Base-by-base conservation (phyloP, 2,113 vertebrate genomes). In the Pterocles burchelli region DNA sequence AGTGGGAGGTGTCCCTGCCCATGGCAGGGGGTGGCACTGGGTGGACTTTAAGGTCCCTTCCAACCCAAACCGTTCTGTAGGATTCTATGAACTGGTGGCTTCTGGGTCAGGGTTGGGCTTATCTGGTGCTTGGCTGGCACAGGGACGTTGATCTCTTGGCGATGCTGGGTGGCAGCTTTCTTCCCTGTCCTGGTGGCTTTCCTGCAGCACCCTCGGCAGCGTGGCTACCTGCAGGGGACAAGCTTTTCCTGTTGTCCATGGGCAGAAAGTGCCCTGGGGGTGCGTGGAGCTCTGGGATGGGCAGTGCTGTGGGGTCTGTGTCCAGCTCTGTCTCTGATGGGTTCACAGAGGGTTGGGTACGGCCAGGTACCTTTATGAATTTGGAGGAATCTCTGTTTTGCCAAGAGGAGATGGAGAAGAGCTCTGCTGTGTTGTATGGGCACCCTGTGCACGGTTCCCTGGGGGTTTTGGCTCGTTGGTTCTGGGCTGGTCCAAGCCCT, bases 71-170 rank as follows among this genome's bases (percentile, higher is more conserved):
- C 38, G 10, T 38, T 10, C 38, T 38, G 38, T 38, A n/a, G n/a
- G 38, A 38, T 38, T 38, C 38, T 38, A 38, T 38, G 38, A 38
- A 38, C 8, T 38, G 2, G 22, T 31, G 58, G 63, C 66, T 68
- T 59, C 83, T 55, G 28, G 6, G 52, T 24, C 16, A 16, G 51
- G 11, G 28, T 24, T 41, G 61, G 36, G 31, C 10, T 75, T 38
- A 13, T 4, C 8, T 2, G 13, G 33, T 2, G 1, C 25, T 66
- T 33, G 1, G 9, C 51, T 55, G n/a, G 8, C 38, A 17, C 0
- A 0, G 66, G 59, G 46, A 2, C 1, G 1, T 36, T 38, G 19
- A 24, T 20, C 11, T 55, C 34, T 13, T 66, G 48, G 9, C 7
- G 17, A 0, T 10, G 68, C 41, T 55, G 52, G 75, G 20, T 49